These are phyloP conservation scores for Nemotelus nigrinus DNA, from an alignment of 2,888 invertebrate species.

Conservation along the genomic window DNA sequence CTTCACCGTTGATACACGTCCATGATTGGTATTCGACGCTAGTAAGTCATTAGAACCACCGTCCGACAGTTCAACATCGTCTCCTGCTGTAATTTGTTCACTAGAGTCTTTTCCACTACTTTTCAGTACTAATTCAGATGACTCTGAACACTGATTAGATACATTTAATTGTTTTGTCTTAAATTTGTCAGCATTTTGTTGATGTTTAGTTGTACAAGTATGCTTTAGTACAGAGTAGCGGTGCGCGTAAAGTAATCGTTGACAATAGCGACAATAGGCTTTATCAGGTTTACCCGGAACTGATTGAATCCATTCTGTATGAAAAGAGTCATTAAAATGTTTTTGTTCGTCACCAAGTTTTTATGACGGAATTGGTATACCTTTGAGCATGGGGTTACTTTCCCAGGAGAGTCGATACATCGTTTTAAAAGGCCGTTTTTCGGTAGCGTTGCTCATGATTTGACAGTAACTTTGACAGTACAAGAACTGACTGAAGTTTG, in stretches of 20 bases:
- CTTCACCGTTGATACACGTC: not conserved
- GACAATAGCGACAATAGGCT: slow-evolving; percentile 69
- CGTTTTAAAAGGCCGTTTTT: slow-evolving; percentile 19
- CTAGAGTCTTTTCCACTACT: too few species aligned
- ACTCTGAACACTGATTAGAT: too few species aligned
- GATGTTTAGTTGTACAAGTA: slow-evolving; percentile 70
- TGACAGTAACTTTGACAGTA: too few species aligned
- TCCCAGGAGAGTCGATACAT: slow-evolving; percentile 43
- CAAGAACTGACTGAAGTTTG: too few species aligned
- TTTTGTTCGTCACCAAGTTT: not conserved
- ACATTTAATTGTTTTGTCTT: not conserved
- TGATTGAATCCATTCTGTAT: slow-evolving; percentile 67
- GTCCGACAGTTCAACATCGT: too few species aligned
- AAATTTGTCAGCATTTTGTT: slow-evolving; percentile 60
- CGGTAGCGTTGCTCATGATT: slow-evolving; percentile 19
- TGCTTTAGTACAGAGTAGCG: slow-evolving; percentile 70
- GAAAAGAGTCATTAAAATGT: not conserved
- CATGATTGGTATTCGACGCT: too few species aligned
- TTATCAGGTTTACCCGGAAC: slow-evolving; percentile 68
- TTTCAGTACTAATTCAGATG: too few species aligned
- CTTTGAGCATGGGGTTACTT: slow-evolving; percentile 45
- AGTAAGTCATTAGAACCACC: too few species aligned
- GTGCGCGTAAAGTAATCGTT: slow-evolving; percentile 70
- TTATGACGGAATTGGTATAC: not conserved
- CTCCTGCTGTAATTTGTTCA: too few species aligned